Evolutionary conservation across 2,113 vertebrate species (phyloP).

Genomic region (Todiramphus chloris): DNA sequence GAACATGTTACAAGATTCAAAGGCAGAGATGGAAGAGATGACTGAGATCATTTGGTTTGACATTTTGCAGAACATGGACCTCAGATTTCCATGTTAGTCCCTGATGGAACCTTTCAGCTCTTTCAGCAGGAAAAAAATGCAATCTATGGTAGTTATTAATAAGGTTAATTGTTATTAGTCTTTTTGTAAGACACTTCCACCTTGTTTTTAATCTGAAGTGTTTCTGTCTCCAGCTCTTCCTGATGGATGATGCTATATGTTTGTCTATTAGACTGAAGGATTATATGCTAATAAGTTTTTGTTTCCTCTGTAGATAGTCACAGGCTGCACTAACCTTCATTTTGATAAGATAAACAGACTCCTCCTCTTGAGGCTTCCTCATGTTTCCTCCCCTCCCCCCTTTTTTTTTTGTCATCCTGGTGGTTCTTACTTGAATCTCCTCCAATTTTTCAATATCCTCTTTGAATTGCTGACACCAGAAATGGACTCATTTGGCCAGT

Average conservation of each 20-base stretch:
- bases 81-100: background rate
- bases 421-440: background rate
- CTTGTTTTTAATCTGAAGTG: background rate
- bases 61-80: background rate
- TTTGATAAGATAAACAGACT: constrained; percentile 18
- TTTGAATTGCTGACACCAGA: background rate
- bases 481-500: background rate
- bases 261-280: background rate
- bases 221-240: background rate
- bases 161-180: background rate
- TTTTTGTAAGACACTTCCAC: background rate
- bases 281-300: background rate
- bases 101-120: background rate
- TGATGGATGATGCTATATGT: background rate
- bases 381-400: background rate
- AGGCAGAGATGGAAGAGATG: background rate
- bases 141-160: background rate
- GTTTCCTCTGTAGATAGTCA: background rate
- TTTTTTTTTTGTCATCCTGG: background rate
- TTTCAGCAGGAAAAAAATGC: background rate
- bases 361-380: background rate
- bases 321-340: background rate
- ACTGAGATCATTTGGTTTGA: background rate
- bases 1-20: background rate
- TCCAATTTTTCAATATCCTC: background rate